A percentile compares a stretch with the other conserved stretches of the same genome.
Conservation (phyloP, 1,140 invertebrate genomes). For the Anastrepha ludens region DNA sequence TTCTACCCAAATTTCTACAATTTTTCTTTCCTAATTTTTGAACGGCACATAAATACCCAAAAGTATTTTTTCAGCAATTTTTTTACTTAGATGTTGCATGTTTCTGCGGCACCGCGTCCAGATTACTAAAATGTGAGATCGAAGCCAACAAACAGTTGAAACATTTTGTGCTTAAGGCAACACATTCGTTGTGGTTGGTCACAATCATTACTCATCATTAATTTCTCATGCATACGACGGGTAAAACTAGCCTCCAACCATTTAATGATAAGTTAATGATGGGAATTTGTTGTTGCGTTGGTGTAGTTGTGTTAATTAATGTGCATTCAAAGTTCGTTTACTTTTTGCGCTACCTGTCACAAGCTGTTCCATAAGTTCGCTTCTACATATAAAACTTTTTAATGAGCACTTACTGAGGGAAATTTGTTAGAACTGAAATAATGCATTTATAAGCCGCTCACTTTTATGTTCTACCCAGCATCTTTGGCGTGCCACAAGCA, state of each 20-base stretch:
- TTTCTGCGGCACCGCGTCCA: not conserved
- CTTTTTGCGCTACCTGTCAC: not conserved
- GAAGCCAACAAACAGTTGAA: not conserved
- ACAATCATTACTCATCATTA: conserved; percentile 37
- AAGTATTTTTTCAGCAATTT: no score
- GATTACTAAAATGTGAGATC: not conserved
- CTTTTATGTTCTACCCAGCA: not conserved
- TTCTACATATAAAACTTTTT: not conserved
- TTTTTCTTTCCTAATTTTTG: no score
- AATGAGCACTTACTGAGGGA: not conserved
- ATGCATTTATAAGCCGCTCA: not conserved
- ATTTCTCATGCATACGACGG: not conserved
- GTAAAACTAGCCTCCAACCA: not conserved
- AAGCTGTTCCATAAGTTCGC: conserved; percentile 15
- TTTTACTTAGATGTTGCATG: not conserved
- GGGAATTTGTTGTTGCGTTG: conserved; percentile 1
- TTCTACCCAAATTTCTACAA: no score
- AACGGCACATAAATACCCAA: no score
- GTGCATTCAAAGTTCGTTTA: not conserved
- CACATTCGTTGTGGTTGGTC: not conserved
- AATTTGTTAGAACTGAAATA: not conserved
- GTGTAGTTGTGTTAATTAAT: not conserved
- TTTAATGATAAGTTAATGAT: conserved; percentile 23
- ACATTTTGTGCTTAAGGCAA: not conserved
- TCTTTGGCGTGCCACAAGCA: not conserved